These are phyloP conservation scores for Drymodes brunneopygia DNA, from an alignment of 2,113 vertebrate species.

Conservation along the genomic window DNA sequence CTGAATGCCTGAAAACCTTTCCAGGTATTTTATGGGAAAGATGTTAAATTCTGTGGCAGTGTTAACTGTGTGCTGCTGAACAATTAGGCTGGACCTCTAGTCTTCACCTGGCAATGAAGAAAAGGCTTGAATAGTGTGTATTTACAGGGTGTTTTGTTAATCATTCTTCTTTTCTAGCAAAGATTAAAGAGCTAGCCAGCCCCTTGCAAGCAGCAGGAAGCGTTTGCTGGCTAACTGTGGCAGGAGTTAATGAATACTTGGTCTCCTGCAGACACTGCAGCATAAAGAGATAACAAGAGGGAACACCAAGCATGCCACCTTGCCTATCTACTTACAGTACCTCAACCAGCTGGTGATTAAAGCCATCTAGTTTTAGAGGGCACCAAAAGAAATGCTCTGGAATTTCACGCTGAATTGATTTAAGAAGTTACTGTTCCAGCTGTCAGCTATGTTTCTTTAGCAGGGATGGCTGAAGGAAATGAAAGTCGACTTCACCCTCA, in stretches of 20 bases:
- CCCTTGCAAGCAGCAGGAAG: background rate
- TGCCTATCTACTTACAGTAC: background rate
- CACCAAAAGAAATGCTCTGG: background rate
- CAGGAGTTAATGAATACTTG: constrained; percentile 6
- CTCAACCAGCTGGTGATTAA: background rate
- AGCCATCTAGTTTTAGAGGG: background rate
- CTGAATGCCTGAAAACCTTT: background rate
- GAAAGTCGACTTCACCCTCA: background rate
- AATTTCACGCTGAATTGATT: constrained; percentile 21
- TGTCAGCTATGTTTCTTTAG: background rate
- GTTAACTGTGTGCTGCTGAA: background rate
- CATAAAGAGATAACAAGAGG: background rate
- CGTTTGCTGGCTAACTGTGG: background rate
- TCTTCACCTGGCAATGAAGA: background rate
- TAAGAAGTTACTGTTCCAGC: constrained; percentile 3
- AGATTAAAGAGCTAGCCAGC: constrained; percentile 14
- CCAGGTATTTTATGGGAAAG: background rate
- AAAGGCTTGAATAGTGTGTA: background rate
- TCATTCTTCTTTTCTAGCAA: background rate
- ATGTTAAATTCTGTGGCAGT: background rate
- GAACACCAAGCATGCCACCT: background rate
- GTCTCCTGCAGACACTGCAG: background rate
- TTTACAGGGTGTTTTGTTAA: constrained; percentile 12
- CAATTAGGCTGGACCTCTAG: background rate
- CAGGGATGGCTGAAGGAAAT: background rate